Evolutionary conservation across 1,140 invertebrate species (phyloP).

Genomic region (Drosophila kikkawai): DNA sequence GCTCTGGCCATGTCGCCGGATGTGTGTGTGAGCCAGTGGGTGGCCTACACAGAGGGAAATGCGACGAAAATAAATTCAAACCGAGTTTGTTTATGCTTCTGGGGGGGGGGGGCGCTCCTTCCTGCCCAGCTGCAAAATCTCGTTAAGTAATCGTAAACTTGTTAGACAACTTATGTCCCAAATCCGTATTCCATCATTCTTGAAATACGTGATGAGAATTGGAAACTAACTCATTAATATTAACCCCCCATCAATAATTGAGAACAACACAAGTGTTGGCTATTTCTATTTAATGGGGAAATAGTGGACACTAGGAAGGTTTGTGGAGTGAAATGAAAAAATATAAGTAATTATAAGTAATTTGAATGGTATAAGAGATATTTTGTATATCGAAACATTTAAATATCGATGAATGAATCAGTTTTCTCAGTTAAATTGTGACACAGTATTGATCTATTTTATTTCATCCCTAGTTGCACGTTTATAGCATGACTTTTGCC

Average conservation of each 20-base stretch:
- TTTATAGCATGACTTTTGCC: too few relatives aligned
- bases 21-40: constrained; percentile 29
- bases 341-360: too few relatives aligned
- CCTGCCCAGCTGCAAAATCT: background rate
- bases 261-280: background rate
- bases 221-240: constrained; percentile 13
- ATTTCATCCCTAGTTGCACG: too few relatives aligned
- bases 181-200: constrained; percentile 16
- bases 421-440: too few relatives aligned
- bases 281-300: background rate
- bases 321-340: background rate
- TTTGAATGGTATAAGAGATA: too few relatives aligned
- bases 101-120: background rate
- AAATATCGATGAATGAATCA: too few relatives aligned
- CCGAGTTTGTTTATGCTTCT: background rate
- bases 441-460: too few relatives aligned
- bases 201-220: constrained; percentile 12
- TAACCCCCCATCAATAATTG: constrained; percentile 1
- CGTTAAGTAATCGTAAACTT: constrained; percentile 3
- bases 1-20: constrained; percentile 57
- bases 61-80: background rate
- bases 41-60: constrained; percentile 37
- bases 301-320: background rate
- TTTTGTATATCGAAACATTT: too few relatives aligned
- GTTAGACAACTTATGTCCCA: constrained; percentile 10